Conservation (phyloP, 2,888 invertebrate species). For the Conops quadrifasciatus region DNA sequence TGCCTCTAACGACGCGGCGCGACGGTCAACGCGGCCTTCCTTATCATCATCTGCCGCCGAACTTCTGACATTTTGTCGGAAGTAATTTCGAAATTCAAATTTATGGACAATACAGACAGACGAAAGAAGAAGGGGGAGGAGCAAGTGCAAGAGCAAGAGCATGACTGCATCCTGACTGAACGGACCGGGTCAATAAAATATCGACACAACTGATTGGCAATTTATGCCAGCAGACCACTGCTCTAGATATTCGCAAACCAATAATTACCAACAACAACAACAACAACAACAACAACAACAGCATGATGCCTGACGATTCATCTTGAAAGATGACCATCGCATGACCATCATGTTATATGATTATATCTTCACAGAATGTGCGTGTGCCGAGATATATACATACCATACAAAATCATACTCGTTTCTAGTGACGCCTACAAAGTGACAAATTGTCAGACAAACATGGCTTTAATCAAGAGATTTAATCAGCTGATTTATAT, state of each 20-base stretch:
- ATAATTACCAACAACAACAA: neutral
- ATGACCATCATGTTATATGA: no score
- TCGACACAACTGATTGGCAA: neutral
- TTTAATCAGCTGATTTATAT: no score
- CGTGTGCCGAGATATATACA: no score
- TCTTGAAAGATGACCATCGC: neutral
- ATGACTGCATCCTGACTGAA: no score
- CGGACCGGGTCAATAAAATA: no score
- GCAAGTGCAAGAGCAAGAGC: no score
- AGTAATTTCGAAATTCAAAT: constrained; percentile 33
- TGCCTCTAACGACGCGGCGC: neutral
- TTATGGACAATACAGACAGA: constrained; percentile 27
- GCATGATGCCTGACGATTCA: neutral
- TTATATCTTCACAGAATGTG: no score
- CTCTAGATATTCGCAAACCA: neutral
- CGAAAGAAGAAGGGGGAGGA: neutral
- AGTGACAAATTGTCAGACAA: no score
- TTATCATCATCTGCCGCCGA: neutral
- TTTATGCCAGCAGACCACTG: neutral
- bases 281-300: neutral
- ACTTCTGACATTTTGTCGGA: constrained; percentile 31
- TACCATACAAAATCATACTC: no score
- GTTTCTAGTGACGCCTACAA: no score
- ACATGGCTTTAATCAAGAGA: no score
- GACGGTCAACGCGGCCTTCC: no score